A percentile compares a stretch with the other conserved stretches of the same genome.
Evolutionary conservation across 2,113 vertebrate species (phyloP).

Genomic region (Pithys albifrons): DNA sequence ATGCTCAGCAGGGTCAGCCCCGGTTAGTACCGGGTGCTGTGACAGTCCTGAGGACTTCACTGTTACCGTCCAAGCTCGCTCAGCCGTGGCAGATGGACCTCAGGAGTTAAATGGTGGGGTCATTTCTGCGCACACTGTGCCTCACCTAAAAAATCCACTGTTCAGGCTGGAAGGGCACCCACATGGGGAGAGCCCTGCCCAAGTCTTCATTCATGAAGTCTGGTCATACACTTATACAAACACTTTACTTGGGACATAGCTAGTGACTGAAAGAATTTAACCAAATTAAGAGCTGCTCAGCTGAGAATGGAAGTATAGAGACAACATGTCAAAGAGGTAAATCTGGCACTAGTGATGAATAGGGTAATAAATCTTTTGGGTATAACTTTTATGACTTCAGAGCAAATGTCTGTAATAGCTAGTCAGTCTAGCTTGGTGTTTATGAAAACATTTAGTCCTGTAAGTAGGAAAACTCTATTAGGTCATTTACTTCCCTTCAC

Average conservation of each 20-base stretch:
- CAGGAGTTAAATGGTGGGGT: too few species aligned
- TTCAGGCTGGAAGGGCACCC: too few species aligned
- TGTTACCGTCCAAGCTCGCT: too few species aligned
- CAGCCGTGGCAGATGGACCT: too few species aligned
- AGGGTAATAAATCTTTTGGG: background rate
- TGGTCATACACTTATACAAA: background rate
- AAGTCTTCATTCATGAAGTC: too few species aligned
- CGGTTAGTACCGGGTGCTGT: too few species aligned
- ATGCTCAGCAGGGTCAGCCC: too few species aligned
- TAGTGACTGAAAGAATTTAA: background rate
- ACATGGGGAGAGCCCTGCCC: too few species aligned
- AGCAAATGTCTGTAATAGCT: background rate
- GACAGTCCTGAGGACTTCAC: too few species aligned
- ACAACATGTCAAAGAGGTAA: background rate
- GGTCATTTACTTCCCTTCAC: conserved; percentile 27
- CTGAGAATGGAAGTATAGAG: background rate
- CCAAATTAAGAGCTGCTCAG: background rate
- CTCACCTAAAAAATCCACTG: too few species aligned
- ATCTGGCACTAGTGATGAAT: background rate
- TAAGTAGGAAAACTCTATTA: conserved; percentile 33
- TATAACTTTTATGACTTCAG: conserved; percentile 14
- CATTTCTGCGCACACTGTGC: too few species aligned
- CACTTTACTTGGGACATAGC: background rate
- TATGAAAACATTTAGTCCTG: conserved; percentile 18
- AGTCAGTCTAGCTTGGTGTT: conserved; percentile 6